These are phyloP conservation scores for Coendou prehensilis DNA, from an alignment of 2,797 vertebrate species.

Conservation along the genomic window DNA sequence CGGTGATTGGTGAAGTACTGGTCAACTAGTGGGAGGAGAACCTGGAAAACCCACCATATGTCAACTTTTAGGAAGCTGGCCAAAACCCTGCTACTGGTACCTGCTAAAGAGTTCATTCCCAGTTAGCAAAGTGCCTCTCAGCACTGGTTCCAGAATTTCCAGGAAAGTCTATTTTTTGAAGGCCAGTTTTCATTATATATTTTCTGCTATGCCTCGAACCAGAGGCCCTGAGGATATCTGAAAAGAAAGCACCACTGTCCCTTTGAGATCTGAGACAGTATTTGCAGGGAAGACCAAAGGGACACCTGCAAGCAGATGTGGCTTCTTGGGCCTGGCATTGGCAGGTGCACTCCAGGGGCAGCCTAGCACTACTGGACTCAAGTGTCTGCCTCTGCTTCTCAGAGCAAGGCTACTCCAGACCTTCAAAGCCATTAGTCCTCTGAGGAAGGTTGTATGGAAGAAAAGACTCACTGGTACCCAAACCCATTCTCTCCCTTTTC, in stretches of 20 bases:
- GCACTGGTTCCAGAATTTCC: background rate
- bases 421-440: background rate
- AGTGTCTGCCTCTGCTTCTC: background rate
- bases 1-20: slow-evolving; percentile 99
- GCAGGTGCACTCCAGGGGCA: background rate
- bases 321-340: background rate
- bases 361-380: background rate
- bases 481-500: background rate
- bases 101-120: background rate
- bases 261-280: background rate
- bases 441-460: background rate
- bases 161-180: background rate
- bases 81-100: background rate
- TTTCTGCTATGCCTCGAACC: background rate
- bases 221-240: background rate
- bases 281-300: background rate
- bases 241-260: background rate
- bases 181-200: background rate
- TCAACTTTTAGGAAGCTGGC: background rate
- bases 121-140: background rate
- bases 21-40: slow-evolving; percentile 98
- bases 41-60: slow-evolving; percentile 88
- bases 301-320: background rate
- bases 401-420: background rate
- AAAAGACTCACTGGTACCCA: background rate